These are phyloP conservation scores for Pagrus major DNA, from an alignment of 2,113 vertebrate species.

Conservation along the genomic window DNA sequence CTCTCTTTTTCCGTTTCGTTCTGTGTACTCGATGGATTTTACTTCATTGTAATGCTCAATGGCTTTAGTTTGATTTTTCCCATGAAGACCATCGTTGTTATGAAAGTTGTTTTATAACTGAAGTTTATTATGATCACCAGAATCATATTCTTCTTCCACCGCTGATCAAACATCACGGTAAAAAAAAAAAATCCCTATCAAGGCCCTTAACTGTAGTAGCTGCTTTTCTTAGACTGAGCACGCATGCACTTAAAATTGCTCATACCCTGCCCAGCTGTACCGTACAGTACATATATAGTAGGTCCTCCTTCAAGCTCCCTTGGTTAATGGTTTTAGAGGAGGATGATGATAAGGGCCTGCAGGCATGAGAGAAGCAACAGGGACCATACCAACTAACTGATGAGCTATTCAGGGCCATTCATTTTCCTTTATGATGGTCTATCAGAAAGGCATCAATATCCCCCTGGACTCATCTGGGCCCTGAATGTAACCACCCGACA, in stretches of 20 bases:
- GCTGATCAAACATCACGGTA: too few relatives aligned
- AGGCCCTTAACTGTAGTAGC: not conserved
- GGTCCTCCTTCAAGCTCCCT: not conserved
- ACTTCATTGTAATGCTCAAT: too few relatives aligned
- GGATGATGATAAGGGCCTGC: constrained; percentile 6
- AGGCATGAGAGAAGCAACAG: constrained; percentile 36
- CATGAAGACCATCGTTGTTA: not conserved
- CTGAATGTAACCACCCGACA: constrained; percentile 49
- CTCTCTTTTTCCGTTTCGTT: too few relatives aligned
- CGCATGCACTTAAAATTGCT: not conserved
- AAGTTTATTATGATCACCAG: not conserved
- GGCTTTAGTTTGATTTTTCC: too few relatives aligned
- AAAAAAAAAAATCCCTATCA: too few relatives aligned
- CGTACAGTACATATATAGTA: not conserved
- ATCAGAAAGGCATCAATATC: constrained; percentile 37
- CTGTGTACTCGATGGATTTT: too few relatives aligned
- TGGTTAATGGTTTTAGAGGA: constrained; percentile 35
- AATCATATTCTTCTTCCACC: not conserved
- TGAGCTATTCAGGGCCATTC: constrained; percentile 31
- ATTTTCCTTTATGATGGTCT: constrained; percentile 44
- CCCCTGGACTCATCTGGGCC: constrained; percentile 39
- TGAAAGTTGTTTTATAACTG: not conserved
- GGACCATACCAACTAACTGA: constrained; percentile 33
- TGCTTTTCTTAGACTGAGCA: not conserved
- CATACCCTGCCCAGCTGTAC: not conserved